Percentiles rank a stretch among this genome's conserved stretches.
These are phyloP conservation scores for Tenthredo amoena DNA, from an alignment of 2,888 invertebrate genomes.

Conservation along the genomic window DNA sequence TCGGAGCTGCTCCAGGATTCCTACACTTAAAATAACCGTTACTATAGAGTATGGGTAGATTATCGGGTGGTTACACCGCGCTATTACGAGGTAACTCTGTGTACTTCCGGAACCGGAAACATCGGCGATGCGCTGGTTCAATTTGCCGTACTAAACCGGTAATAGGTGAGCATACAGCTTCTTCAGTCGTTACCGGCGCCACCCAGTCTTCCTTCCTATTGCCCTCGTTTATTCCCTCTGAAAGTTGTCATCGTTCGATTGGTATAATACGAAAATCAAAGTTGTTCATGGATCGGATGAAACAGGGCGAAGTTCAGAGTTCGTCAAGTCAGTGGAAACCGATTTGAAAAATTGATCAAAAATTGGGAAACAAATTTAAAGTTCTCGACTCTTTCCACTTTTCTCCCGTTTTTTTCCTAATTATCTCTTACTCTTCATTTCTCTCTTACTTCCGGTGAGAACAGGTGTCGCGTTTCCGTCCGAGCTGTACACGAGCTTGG, in stretches of 20 bases:
- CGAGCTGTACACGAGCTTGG: slow-evolving; percentile 22
- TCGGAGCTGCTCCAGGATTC: not conserved
- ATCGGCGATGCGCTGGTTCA: slow-evolving; percentile 50
- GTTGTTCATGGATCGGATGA: not conserved
- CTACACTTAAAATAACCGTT: slow-evolving; percentile 1
- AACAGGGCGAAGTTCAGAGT: not conserved
- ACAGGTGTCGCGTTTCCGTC: slow-evolving; percentile 48
- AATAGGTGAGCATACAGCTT: slow-evolving; percentile 36
- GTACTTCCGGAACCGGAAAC: slow-evolving; percentile 50
- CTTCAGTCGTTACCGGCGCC: slow-evolving; percentile 20
- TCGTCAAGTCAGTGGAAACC: not conserved
- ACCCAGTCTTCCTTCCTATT: slow-evolving; percentile 21
- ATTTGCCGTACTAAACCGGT: slow-evolving; percentile 51
- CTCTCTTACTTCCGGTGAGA: slow-evolving; percentile 6
- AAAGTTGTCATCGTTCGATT: not conserved
- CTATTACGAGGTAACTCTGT: slow-evolving; percentile 25
- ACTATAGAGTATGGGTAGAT: not conserved
- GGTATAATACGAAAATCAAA: not conserved
- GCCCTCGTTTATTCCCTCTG: slow-evolving; percentile 2
- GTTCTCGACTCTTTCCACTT: not conserved
- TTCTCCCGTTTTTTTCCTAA: not conserved
- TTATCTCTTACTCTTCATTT: not conserved
- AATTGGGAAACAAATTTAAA: not conserved
- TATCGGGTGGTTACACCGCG: slow-evolving; percentile 36
- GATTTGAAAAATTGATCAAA: not conserved